These are phyloP conservation scores for Hypselothyrea guttata DNA, from an alignment of 2,888 invertebrate species.

Conservation along the genomic window DNA sequence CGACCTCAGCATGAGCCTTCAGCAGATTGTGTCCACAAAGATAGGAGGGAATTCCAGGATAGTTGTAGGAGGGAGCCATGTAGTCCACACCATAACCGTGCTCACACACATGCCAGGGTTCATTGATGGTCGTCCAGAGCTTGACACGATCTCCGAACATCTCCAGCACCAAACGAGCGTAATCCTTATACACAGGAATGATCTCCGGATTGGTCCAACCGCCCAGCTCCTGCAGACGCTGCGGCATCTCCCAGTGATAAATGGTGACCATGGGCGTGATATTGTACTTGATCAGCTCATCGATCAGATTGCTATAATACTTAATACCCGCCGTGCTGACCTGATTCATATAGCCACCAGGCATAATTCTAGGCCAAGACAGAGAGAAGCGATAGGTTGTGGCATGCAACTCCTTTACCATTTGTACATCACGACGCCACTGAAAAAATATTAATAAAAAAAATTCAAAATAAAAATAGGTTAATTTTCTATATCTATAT, in stretches of 20 bases:
- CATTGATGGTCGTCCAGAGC: conserved; percentile 91
- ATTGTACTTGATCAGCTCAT: conserved; percentile 86
- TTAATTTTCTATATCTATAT: too few species aligned
- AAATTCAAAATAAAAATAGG: too few species aligned
- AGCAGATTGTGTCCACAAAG: conserved; percentile 88
- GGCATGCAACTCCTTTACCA: conserved; percentile 86
- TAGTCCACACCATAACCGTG: conserved; percentile 84
- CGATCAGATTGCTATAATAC: conserved; percentile 90
- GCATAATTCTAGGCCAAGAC: conserved; percentile 90
- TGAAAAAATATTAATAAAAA: too few species aligned
- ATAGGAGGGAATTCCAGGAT: conserved; percentile 86
- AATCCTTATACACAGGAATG: conserved; percentile 86
- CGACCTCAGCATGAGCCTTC: conserved; percentile 88
- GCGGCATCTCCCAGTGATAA: conserved; percentile 89
- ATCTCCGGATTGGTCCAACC: conserved; percentile 88
- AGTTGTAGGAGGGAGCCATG: conserved; percentile 85
- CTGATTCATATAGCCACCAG: conserved; percentile 86
- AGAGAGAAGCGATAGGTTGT: conserved; percentile 88
- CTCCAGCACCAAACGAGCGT: conserved; percentile 85
- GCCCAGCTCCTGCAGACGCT: conserved; percentile 86
- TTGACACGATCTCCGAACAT: conserved; percentile 86
- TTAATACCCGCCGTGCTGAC: conserved; percentile 88
- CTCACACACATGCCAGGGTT: conserved; percentile 84
- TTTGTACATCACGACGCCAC: conserved; percentile 85
- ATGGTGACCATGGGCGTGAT: conserved; percentile 88